phyloP scores from a whole-genome alignment of 2,113 vertebrate species.

The Albula goreensis region DNA sequence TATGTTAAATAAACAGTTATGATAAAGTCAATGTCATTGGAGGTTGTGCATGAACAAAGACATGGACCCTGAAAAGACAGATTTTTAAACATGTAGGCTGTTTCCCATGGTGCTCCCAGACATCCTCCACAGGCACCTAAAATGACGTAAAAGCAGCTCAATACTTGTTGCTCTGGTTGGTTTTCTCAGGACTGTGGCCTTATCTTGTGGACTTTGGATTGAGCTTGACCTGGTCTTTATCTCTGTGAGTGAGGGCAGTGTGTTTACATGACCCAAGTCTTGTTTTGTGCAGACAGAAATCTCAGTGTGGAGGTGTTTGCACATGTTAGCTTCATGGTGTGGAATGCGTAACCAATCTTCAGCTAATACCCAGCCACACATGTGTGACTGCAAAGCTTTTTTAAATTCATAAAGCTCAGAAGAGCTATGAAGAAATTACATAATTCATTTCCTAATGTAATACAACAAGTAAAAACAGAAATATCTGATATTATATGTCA shows the following conservation, averaged over 20 bases:
- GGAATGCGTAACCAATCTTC: slow-evolving; percentile 5
- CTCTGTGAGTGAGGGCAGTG: not conserved
- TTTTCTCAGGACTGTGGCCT: not conserved
- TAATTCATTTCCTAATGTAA: no score
- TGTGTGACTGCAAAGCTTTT: not conserved
- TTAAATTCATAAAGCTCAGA: not conserved
- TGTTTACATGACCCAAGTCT: not conserved
- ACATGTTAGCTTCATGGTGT: not conserved
- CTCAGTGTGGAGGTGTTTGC: not conserved
- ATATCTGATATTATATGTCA: not conserved
- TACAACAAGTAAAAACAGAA: not conserved
- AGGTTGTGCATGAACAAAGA: not conserved
- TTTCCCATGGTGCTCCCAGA: not conserved
- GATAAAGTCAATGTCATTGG: not conserved
- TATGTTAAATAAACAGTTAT: no score
- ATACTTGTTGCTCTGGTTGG: not conserved
- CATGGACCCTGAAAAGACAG: not conserved
- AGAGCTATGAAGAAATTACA: not conserved
- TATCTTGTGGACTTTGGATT: not conserved
- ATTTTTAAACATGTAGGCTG: not conserved
- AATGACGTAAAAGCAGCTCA: not conserved
- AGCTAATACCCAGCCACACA: not conserved
- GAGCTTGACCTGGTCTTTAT: not conserved
- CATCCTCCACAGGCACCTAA: not conserved
- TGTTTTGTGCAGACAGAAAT: not conserved